phyloP scores from a whole-genome alignment of 2,797 vertebrate species.

The Chelon auratus region DNA sequence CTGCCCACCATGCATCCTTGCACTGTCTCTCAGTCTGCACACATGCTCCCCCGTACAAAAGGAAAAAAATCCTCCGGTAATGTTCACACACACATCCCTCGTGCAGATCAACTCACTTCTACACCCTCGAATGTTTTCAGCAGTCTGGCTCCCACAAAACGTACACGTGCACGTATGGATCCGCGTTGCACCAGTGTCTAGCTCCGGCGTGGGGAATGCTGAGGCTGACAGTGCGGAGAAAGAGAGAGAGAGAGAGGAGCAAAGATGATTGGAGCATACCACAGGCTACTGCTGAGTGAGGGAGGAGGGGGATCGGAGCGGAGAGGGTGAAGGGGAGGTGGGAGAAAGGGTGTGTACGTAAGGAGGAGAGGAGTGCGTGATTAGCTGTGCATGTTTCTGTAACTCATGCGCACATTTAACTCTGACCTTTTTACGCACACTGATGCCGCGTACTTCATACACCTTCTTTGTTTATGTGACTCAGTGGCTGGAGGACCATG shows the following conservation, averaged over 20 bases:
- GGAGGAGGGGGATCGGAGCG: conserved; percentile 49
- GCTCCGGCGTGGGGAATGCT: conserved; percentile 53
- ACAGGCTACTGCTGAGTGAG: conserved; percentile 64
- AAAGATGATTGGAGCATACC: conserved; percentile 71
- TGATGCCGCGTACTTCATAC: conserved; percentile 9
- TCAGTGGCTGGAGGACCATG: conserved; percentile 26
- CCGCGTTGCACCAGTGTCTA: conserved; percentile 56
- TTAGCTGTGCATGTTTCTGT: conserved; percentile 11
- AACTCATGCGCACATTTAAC: conserved; percentile 24
- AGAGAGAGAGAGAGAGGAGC: conserved; percentile 25
- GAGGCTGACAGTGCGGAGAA: conserved; percentile 47
- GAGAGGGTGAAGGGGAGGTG: conserved; percentile 31
- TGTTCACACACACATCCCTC: conserved; percentile 54
- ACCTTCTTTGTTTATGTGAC: conserved; percentile 25
- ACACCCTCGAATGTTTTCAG: conserved; percentile 11
- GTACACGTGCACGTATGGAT: conserved; percentile 44
- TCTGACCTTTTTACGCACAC: conserved; percentile 35
- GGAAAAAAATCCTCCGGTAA: conserved; percentile 16
- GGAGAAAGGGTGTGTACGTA: conserved; percentile 30
- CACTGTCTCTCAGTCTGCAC: conserved; percentile 58
- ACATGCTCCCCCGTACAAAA: conserved; percentile 55
- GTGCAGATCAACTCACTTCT: conserved; percentile 12
- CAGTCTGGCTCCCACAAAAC: conserved; percentile 8
- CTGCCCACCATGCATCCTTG: conserved; percentile 72
- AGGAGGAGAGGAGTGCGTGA: conserved; percentile 28